Evolutionary conservation across 2,113 vertebrate species (phyloP), one percentile per base, ranked within the genome.

Genomic region (Salvelinus fontinalis): DNA sequence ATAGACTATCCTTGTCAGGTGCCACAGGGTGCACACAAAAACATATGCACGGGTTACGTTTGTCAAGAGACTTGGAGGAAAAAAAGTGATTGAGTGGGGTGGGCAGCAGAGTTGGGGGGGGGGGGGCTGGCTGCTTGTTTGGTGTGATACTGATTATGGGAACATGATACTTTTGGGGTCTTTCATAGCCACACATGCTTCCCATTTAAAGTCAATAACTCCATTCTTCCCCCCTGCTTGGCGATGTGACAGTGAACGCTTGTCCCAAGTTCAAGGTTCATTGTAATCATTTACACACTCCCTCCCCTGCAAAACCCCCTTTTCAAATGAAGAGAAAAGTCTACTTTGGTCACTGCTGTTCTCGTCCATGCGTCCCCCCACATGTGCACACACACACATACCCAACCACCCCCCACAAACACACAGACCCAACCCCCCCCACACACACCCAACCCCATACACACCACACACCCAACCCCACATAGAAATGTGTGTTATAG

Each of bases 191-290:
- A 75, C 65, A 67, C 49, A 44, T 54, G 64, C 44, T 54, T 57
- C 49, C 3, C 20, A 68, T 67, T 64, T 75, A 54, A 67, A 51
- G n/a, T 57, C 39, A 75, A 67, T 20, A 54, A 75, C 39, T 75
- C 73, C 1, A 9, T 51, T 24, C 9, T 22, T 11, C 54, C 3
- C 27, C 3, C 24, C 26, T 2, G 4, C 24, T 8, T 67, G 64
- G 6, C 8, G 24, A 75, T 44, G 24, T 54, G 26, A 51, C 44
- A 67, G 64, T 57, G 12, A 57, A 27, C 64, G 6, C 34, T 26
- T 57, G 48, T 27, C 59, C 67, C 24, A 57, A 57, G 64, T 74
- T 74, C 59, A 65, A 66, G 29, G 48, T 74, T 64, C 60, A 65
- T 39, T 3, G 57, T 73, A 24, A 60, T 62, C 60, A 44, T 22